phyloP scores from a whole-genome alignment of 2,797 vertebrate genomes.

The Nyctibius grandis region DNA sequence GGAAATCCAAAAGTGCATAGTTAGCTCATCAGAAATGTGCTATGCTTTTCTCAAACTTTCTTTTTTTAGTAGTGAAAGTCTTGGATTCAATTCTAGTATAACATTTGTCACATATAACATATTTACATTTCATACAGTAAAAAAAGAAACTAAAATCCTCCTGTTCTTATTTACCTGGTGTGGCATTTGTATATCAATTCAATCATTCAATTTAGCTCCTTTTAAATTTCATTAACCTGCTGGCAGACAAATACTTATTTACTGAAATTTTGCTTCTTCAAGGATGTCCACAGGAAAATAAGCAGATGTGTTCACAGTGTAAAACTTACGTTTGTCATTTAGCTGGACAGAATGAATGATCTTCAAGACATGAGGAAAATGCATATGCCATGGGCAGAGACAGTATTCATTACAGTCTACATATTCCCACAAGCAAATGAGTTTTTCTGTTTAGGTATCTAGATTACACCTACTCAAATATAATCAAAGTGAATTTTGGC shows the following conservation, averaged over 20 bases:
- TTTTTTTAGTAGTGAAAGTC: neutral
- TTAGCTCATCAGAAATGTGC: neutral
- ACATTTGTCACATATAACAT: neutral
- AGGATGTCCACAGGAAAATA: neutral
- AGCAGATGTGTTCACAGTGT: neutral
- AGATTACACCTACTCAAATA: neutral
- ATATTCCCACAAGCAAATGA: neutral
- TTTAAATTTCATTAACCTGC: neutral
- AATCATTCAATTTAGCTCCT: neutral
- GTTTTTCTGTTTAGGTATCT: neutral
- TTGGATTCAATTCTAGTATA: neutral
- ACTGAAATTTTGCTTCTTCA: neutral
- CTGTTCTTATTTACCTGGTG: neutral
- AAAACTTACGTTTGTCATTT: neutral
- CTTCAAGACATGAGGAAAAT: neutral
- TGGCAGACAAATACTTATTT: neutral
- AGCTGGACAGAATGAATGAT: neutral
- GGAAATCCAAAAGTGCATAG: neutral
- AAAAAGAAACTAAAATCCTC: neutral
- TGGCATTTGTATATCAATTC: neutral
- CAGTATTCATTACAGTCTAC: neutral
- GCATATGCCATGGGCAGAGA: neutral
- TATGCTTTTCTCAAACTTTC: neutral
- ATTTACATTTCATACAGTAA: neutral
- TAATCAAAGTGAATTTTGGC: neutral